Evolutionary conservation across 2,888 invertebrate genomes (phyloP).

Genomic region (Apodemia duryi): DNA sequence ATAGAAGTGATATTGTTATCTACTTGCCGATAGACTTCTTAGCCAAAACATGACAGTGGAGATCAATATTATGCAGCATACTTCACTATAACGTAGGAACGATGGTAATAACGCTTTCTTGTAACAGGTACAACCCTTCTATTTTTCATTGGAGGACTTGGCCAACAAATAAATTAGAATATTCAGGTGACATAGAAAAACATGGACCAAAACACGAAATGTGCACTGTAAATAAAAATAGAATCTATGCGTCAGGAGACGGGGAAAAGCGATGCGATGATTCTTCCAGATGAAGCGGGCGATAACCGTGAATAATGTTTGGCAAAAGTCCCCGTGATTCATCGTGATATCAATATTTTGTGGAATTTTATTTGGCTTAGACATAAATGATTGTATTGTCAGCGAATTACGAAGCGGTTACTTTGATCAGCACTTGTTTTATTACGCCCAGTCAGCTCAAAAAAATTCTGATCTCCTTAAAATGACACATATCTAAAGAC

Average conservation of each 20-base stretch:
- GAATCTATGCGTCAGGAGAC: constrained; percentile 58
- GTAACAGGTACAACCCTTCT: too few species aligned
- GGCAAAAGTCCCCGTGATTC: constrained; percentile 57
- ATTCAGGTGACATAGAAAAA: neutral
- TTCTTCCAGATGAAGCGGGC: constrained; percentile 47
- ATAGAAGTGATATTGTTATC: too few species aligned
- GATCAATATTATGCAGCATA: too few species aligned
- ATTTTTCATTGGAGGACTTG: too few species aligned
- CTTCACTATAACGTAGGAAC: too few species aligned
- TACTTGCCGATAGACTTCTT: too few species aligned
- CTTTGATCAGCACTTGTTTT: too few species aligned
- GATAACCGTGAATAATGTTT: constrained; percentile 69
- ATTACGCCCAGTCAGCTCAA: too few species aligned
- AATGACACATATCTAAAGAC: too few species aligned
- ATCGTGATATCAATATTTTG: constrained; percentile 27
- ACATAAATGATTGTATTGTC: neutral
- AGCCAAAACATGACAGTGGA: too few species aligned
- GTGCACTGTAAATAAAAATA: constrained; percentile 52
- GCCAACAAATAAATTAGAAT: neutral
- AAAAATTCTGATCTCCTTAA: too few species aligned
- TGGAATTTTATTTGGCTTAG: constrained; percentile 15
- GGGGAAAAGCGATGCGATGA: constrained; percentile 54
- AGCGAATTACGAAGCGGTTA: neutral
- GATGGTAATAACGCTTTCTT: too few species aligned
- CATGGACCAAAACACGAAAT: constrained; percentile 39